These are phyloP conservation scores for Conger conger DNA, from an alignment of 2,113 vertebrate species.

Conservation along the genomic window DNA sequence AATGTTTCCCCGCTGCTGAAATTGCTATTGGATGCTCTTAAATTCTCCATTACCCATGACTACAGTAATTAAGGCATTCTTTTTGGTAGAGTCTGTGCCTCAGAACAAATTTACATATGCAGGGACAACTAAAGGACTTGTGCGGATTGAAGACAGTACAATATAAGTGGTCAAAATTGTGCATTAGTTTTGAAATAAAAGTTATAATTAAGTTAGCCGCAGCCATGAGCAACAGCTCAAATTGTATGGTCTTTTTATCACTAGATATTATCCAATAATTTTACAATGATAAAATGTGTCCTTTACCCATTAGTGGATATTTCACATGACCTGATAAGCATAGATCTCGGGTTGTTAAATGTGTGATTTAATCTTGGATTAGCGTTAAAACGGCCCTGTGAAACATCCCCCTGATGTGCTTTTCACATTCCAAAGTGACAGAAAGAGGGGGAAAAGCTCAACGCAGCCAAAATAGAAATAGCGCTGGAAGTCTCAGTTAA, in stretches of 20 bases:
- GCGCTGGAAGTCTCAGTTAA: not conserved
- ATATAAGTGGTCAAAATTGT: no score
- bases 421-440: conserved; percentile 3
- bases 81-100: not conserved
- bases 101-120: not conserved
- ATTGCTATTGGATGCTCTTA: not conserved
- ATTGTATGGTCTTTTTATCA: not conserved
- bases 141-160: no score
- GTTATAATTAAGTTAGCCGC: no score
- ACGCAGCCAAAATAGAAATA: not conserved
- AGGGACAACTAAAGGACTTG: not conserved
- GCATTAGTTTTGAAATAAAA: no score
- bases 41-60: not conserved
- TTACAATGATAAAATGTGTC: not conserved
- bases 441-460: not conserved
- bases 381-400: not conserved
- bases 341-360: not conserved
- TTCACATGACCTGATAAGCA: not conserved
- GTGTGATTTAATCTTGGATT: not conserved
- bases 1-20: not conserved
- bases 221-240: no score
- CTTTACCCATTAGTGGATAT: not conserved
- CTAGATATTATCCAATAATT: no score
- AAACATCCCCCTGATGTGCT: not conserved
- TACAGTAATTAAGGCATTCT: not conserved